phyloP scores from a whole-genome alignment of 2,113 vertebrate species.

The Percina caprodes region DNA sequence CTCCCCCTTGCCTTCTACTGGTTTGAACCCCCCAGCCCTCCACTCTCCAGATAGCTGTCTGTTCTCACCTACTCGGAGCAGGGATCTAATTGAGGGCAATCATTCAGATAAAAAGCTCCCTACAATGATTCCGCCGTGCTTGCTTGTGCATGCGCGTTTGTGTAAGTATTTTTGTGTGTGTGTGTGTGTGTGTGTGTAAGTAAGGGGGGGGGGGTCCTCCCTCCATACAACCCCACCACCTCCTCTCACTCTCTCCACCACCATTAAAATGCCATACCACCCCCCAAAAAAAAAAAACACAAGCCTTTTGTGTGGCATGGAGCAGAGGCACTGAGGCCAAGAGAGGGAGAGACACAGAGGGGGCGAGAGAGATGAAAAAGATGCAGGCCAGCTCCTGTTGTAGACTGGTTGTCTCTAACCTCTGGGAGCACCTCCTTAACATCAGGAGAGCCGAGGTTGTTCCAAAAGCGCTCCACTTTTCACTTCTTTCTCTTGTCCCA shows the following conservation, averaged over 20 bases:
- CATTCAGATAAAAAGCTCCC: constrained; percentile 82
- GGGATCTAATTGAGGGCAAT: constrained; percentile 84
- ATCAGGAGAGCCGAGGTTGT: constrained; percentile 67
- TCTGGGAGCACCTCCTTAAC: constrained; percentile 71
- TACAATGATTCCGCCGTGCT: constrained; percentile 65
- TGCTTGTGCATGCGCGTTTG: constrained; percentile 13
- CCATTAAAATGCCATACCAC: constrained; percentile 81
- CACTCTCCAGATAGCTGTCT: constrained; percentile 65
- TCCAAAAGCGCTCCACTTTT: constrained; percentile 75
- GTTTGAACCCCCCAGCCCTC: constrained; percentile 23
- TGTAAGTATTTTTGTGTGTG: constrained; percentile 12
- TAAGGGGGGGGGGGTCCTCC: constrained; percentile 7
- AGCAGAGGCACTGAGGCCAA: constrained; percentile 56
- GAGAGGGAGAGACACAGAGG: constrained; percentile 27
- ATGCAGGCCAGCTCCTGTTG: constrained; percentile 59
- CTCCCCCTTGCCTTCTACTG: constrained; percentile 29
- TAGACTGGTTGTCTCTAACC: constrained; percentile 81
- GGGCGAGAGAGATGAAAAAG: constrained; percentile 23
- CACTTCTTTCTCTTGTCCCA: constrained; percentile 49
- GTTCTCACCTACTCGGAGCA: constrained; percentile 78
- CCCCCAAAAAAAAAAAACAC: no score
- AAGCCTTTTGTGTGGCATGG: constrained; percentile 74
- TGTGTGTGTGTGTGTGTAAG: constrained; percentile 23
- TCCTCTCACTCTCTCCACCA: constrained; percentile 60
- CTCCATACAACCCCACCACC: constrained; percentile 58